Base-by-base conservation (phyloP, 2,888 invertebrate genomes). In the Craniophora ligustri region DNA sequence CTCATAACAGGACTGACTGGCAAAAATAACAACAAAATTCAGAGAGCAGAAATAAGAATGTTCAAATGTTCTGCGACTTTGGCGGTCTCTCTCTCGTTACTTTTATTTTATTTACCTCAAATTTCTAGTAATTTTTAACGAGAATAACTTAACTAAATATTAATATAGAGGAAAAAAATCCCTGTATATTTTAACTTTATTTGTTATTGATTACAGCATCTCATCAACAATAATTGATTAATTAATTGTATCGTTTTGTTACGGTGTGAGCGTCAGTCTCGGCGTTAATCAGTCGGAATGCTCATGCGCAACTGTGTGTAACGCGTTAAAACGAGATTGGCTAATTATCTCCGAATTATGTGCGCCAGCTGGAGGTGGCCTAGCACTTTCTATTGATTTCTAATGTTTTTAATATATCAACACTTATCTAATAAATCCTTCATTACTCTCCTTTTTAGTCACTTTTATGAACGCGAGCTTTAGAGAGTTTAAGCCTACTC, bases 331-430 rank as follows among this genome's bases (percentile, higher is more conserved):
- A 77, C 79, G 66, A 78, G 77, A 81, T 80, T 77, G 79, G 72
- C 64, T 79, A 73, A 81, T 85, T 82, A 83, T 76, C 67, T 76
- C 61, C 76, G 67, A 82, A 81, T 82, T 79, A 78, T 76, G 68
- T 75, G 67, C 57, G 54, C 49, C 67, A 61, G 13, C 40, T 21
- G 18, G 31, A 30, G 44, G 54, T 50, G 44, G 58, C 41, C 56
- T 46, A 68, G 38, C 35, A 10, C 81, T 83, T 82, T 84, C 81
- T 79, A 76, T 70, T 71, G 62, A 74, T 78, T 76, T 75, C 67
- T 75, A 72, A 70, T 67, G 62, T 54, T 73, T 63, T 67, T 48
- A 30, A 47, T 15, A 42, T 39, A 23, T 46, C 46, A 21, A 19
- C 46, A 38, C 11, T 48, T 51, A 19, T 34, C 48, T 38, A 15